Conservation (phyloP, 1,140 invertebrate species). For the Tetranychus urticae region DNA sequence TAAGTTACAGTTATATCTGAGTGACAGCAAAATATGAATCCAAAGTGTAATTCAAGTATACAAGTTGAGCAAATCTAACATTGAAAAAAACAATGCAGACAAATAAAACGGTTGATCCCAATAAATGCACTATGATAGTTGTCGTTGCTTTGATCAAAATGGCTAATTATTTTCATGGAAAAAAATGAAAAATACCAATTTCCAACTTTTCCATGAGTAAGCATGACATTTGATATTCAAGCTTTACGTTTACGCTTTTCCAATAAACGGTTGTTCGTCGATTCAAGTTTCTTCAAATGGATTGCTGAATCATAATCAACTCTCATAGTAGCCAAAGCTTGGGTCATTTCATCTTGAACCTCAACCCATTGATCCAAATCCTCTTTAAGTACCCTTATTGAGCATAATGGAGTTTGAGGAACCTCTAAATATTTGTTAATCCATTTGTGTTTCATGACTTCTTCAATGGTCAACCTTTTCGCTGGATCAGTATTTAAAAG, state of each 20-base stretch:
- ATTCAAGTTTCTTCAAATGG: conserved; percentile 63
- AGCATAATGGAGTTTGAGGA: conserved; percentile 76
- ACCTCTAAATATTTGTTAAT: conserved; percentile 58
- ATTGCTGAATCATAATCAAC: conserved; percentile 63
- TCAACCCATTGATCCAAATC: conserved; percentile 79
- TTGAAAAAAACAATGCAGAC: background rate
- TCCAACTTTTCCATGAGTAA: background rate
- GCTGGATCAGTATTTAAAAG: conserved; percentile 81
- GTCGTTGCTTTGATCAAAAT: background rate
- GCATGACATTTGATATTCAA: background rate
- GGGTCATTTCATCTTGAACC: conserved; percentile 93
- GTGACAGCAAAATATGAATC: too few species aligned
- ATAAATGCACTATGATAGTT: background rate
- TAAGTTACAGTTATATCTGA: too few species aligned
- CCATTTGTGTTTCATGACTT: conserved; percentile 74
- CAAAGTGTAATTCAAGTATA: background rate
- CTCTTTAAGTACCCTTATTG: conserved; percentile 59
- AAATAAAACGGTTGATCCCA: background rate
- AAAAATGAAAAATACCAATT: background rate
- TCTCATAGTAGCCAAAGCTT: conserved; percentile 83
- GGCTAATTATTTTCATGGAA: background rate
- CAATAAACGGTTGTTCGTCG: conserved; percentile 68
- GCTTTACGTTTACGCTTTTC: conserved; percentile 37
- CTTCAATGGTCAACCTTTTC: conserved; percentile 61
- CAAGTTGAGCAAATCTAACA: background rate